Conservation (phyloP, 1,140 invertebrate genomes). For the Atta colombica region DNA sequence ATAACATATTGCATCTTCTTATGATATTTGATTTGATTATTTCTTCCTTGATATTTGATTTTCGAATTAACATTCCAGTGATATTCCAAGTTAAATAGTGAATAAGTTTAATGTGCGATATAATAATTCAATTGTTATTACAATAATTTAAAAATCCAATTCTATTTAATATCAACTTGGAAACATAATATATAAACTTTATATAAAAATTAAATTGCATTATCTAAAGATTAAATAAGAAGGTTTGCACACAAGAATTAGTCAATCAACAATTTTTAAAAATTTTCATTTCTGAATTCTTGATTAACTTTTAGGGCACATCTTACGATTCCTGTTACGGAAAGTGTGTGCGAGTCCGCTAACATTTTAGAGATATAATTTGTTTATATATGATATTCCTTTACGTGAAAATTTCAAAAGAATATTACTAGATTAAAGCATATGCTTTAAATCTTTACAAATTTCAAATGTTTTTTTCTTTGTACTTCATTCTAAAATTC, state of each 20-base stretch:
- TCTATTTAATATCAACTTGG: not conserved
- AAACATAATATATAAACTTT: not conserved
- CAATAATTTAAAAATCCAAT: not conserved
- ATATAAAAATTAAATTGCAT: not conserved
- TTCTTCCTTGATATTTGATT: conserved; percentile 16
- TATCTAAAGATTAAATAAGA: no score
- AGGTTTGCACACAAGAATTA: no score
- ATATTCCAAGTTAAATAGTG: not conserved
- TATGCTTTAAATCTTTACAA: conserved; percentile 13
- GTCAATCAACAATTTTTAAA: no score
- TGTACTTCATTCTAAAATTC: not conserved
- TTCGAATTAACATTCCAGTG: not conserved
- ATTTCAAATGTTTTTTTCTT: conserved; percentile 2
- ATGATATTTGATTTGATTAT: not conserved
- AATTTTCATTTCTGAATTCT: no score
- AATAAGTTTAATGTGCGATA: not conserved
- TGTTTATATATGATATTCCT: not conserved
- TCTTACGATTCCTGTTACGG: no score
- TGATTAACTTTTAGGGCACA: no score
- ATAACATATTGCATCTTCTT: not conserved
- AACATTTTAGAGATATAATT: not conserved
- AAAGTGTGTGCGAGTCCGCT: no score
- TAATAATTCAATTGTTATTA: not conserved
- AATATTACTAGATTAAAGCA: not conserved
- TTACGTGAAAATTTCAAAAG: not conserved